Conservation (phyloP, 2,113 vertebrate genomes). For the Aptenodytes patagonicus region DNA sequence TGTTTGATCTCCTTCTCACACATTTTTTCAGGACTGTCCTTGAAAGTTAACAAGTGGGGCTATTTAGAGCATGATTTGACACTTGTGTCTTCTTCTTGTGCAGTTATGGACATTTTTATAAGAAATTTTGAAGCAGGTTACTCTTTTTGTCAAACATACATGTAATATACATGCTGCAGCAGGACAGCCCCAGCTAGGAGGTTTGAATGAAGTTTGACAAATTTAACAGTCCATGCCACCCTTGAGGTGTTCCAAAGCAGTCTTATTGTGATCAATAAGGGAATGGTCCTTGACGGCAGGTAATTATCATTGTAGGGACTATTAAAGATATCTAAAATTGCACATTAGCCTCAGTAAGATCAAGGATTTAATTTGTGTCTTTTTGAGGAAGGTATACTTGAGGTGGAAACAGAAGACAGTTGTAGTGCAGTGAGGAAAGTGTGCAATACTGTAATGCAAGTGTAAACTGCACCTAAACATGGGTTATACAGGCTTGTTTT, state of each 20-base stretch:
- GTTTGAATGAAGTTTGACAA: not conserved
- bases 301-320: not conserved
- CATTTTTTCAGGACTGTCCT: not conserved
- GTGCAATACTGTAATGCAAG: not conserved
- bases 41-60: not conserved
- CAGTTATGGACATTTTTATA: not conserved
- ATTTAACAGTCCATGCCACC: fast-evolving
- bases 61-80: not conserved
- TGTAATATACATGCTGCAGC: not conserved
- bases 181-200: not conserved
- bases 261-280: fast-evolving
- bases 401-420: not conserved
- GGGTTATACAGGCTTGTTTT: not conserved
- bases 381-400: not conserved
- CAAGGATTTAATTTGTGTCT: not conserved
- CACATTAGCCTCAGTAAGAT: not conserved
- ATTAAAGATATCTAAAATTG: not conserved
- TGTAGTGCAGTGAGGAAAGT: not conserved
- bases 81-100: not conserved
- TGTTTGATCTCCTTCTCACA: not conserved
- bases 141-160: not conserved
- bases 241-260: not conserved
- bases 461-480: not conserved
- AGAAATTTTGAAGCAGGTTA: not conserved
- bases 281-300: not conserved